Percentiles rank a stretch among this genome's conserved stretches.
These are phyloP conservation scores for Heliconius aoede DNA, from an alignment of 2,888 invertebrate genomes.

Conservation along the genomic window DNA sequence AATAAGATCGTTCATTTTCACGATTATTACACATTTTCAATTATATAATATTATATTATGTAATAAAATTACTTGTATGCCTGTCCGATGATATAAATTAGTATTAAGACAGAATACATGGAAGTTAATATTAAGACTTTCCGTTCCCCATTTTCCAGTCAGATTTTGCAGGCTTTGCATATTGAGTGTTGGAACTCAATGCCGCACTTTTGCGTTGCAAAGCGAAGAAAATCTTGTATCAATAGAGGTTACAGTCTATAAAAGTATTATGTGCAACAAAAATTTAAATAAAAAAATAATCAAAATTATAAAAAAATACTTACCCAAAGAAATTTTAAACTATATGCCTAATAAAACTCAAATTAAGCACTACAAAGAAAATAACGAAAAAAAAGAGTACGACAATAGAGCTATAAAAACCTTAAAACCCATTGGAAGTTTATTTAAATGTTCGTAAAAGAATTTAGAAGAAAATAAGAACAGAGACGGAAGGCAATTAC, in stretches of 20 bases:
- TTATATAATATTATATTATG: not conserved
- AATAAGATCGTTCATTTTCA: too few species aligned
- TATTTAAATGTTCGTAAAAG: slow-evolving; percentile 38
- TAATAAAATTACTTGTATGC: not conserved
- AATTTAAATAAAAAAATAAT: not conserved
- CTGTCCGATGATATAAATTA: not conserved
- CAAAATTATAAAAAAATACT: not conserved
- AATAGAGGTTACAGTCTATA: too few species aligned
- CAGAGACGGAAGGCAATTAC: slow-evolving; percentile 31
- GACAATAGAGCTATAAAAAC: slow-evolving; percentile 27
- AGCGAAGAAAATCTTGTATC: too few species aligned
- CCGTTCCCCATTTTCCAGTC: too few species aligned
- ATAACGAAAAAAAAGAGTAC: slow-evolving; percentile 24
- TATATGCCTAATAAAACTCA: slow-evolving; percentile 1
- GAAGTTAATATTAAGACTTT: too few species aligned
- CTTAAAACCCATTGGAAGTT: slow-evolving; percentile 37
- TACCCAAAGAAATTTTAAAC: not conserved
- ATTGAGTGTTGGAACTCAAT: too few species aligned
- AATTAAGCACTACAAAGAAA: not conserved
- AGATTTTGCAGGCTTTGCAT: too few species aligned
- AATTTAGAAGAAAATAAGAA: slow-evolving; percentile 25
- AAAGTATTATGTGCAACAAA: too few species aligned
- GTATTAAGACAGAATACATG: too few species aligned
- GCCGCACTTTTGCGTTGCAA: too few species aligned
- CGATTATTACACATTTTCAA: too few species aligned